These are phyloP conservation scores for Lepidochrysops patricia DNA, from an alignment of 2,888 invertebrate genomes.

Conservation along the genomic window DNA sequence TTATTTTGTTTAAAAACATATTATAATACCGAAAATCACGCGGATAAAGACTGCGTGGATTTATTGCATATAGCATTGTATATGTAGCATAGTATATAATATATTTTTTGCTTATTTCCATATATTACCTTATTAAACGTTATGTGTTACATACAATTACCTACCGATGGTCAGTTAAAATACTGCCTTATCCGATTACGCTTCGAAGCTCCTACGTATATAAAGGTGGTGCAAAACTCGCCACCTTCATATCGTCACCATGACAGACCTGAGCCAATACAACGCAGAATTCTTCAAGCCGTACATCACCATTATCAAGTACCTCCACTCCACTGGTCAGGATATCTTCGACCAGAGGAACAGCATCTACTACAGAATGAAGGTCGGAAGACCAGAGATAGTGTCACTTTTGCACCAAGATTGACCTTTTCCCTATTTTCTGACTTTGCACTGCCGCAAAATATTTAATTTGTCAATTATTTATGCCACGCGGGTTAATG, in stretches of 20 bases:
- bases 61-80: too few relatives aligned
- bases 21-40: too few relatives aligned
- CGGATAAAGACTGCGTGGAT: too few relatives aligned
- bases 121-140: too few relatives aligned
- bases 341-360: conserved; percentile 23
- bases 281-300: conserved; percentile 23
- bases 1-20: too few relatives aligned
- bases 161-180: background rate
- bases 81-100: too few relatives aligned
- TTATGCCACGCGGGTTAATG: too few relatives aligned
- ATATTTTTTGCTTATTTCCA: too few relatives aligned
- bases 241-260: conserved; percentile 12
- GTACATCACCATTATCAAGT: conserved; percentile 20
- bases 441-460: background rate
- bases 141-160: too few relatives aligned
- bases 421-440: background rate
- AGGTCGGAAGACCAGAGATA: background rate
- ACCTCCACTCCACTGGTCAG: conserved; percentile 21
- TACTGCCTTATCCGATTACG: background rate
- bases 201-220: conserved; percentile 15
- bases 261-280: conserved; percentile 18
- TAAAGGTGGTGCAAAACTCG: background rate
- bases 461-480: too few relatives aligned
- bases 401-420: background rate
- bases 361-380: background rate